Base-by-base conservation (phyloP, 2,113 vertebrate genomes). In the Solea senegalensis region DNA sequence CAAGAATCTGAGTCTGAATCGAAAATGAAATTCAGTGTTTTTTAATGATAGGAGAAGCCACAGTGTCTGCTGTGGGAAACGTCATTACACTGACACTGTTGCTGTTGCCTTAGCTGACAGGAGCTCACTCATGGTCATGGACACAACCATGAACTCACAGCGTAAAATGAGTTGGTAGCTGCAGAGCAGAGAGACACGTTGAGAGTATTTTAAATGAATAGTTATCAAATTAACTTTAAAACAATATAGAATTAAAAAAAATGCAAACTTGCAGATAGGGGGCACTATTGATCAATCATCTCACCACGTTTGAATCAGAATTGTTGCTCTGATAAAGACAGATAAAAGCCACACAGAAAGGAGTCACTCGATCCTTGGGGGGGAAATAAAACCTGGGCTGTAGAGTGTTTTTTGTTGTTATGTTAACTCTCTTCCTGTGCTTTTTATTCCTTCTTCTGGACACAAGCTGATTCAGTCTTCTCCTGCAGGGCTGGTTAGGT, bases 261-360 rank as follows among this genome's bases (percentile, higher is more conserved):
- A 15, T 12, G 11, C 14, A 13, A 27, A 14, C 26, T 14, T 21
- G 57, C 67, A 83, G 80, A 85, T 40, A 90, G 83, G 61, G 72
- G 83, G 85, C 77, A 71, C 50, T 83, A 46, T 85, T 86, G 51
- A 72, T 84, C 83, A 80, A 80, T 70, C 44, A 76, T 61, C 21
- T 70, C 21, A 49, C 72, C 52, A 50, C 62, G 50, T 48, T 43
- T 40, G 12, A 39, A 65, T 70, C 34, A 27, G 14, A 75, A 74
- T 8, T 5, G 28, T 70, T 58, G 43, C 67, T 39, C 43, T 2
- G 40, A 65, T 75, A 16, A 14, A 40, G 44, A 73, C 40, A 41
- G 11, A 74, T 50, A 50, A 69, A 68, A 4, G 12, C 14, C 41
- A 39, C 64, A 53, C 53, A 58, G 15, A 56, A 63, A 50, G 45